Base-by-base conservation (phyloP, 2,113 vertebrate species). In the Channa maculata region DNA sequence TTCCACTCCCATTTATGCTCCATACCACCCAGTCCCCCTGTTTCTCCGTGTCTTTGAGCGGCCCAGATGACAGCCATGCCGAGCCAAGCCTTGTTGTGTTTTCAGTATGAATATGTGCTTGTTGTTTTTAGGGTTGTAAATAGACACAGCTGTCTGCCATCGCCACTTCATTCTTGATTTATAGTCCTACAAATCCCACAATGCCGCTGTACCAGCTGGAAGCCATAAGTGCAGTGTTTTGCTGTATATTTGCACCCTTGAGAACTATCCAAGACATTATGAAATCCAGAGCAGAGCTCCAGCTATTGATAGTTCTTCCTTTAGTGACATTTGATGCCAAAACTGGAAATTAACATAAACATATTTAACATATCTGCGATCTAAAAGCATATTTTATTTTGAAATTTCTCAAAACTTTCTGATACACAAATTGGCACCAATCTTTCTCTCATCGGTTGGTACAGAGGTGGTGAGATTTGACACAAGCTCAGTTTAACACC, bases 101-200 rank as follows among this genome's bases (percentile, higher is more conserved):
- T 77, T 77, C 76, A 43, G 48, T 69, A 71, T 79, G 73, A 83
- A 79, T 90, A 55, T 82, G 82, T 43, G 80, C 77, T 80, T 80
- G 87, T 85, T 89, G 83, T 86, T 89, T 79, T 81, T 79, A n/a
- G 74, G 71, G 65, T 86, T 87, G 87, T 91, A 91, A 92, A 94
- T 90, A 93, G 86, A 89, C 82, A 84, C 91, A 91, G 89, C 89
- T 92, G 90, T 86, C 87, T 69, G 63, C 83, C 82, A 75, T 84
- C 72, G 39, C 68, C 54, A 52, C 37, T 73, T 50, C 36, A 44
- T 33, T 10, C 65, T 69, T 86, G 84, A 91, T 93, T 88, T 90
- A 84, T 66, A 53, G 62, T 80, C 86, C 86, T 78, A 90, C 85
- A 91, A 85, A 72, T 87, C 80, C 81, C 83, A 90, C 87, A 88